phyloP scores from a whole-genome alignment of 64 coral and sea anemone species.

The Actinia equina region DNA sequence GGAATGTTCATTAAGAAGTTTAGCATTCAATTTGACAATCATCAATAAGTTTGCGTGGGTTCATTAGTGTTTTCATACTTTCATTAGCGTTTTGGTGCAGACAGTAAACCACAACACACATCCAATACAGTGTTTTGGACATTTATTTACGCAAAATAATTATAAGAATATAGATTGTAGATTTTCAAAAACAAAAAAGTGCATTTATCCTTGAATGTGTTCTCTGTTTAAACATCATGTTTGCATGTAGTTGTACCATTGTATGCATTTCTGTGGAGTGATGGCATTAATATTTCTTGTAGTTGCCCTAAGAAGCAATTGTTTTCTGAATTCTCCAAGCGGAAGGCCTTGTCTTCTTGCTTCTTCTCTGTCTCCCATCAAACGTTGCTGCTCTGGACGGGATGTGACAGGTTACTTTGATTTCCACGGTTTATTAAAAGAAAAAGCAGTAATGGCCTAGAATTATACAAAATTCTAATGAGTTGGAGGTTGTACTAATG shows the following conservation, averaged over 20 bases:
- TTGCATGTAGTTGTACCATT: not conserved
- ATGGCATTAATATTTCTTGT: constrained; percentile 13
- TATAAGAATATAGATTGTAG: not conserved
- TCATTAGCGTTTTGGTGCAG: not conserved
- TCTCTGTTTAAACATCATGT: constrained; percentile 39
- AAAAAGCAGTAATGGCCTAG: not conserved
- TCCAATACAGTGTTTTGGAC: not conserved
- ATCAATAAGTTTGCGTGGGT: too few species aligned
- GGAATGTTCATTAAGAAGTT: too few species aligned
- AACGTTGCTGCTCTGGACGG: not conserved
- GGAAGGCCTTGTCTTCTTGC: constrained; percentile 17
- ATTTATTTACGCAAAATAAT: not conserved
- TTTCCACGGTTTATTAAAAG: too few species aligned
- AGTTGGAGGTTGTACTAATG: too few species aligned
- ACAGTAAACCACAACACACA: too few species aligned
- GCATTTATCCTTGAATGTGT: constrained; percentile 19
- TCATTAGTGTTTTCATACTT: not conserved
- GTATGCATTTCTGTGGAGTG: constrained; percentile 10
- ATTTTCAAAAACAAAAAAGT: not conserved
- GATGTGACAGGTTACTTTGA: not conserved
- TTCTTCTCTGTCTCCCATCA: not conserved
- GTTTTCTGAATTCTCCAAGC: constrained; percentile 11
- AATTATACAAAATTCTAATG: too few species aligned
- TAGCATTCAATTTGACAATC: too few species aligned
- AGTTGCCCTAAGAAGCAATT: not conserved